Evolutionary conservation across 2,888 invertebrate species (phyloP).

Genomic region (Lasioglossum malachurum): DNA sequence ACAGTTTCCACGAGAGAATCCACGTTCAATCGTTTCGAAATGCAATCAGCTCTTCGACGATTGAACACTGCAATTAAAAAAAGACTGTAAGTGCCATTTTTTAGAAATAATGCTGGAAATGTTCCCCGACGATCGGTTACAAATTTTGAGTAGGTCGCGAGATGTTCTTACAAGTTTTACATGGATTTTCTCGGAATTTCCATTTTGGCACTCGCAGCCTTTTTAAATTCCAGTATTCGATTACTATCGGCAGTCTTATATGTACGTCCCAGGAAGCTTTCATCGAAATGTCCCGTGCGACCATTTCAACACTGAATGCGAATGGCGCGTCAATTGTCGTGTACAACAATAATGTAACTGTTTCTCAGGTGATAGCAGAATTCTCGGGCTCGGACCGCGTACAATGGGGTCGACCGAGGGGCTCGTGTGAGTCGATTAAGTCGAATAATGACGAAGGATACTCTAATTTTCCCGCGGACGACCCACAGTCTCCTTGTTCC

Average conservation of each 20-base stretch:
- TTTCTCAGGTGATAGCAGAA: not conserved
- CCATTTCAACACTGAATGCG: not conserved
- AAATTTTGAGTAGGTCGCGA: too few species aligned
- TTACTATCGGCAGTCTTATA: too few species aligned
- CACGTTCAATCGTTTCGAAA: not conserved
- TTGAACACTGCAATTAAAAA: too few species aligned
- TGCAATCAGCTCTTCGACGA: not conserved
- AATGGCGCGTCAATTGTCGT: not conserved
- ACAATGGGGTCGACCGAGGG: not conserved
- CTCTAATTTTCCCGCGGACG: not conserved
- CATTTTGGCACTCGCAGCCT: too few species aligned
- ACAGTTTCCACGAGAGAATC: too few species aligned
- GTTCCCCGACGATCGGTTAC: too few species aligned
- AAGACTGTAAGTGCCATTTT: too few species aligned
- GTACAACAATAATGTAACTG: not conserved
- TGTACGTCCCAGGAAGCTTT: not conserved
- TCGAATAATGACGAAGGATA: not conserved
- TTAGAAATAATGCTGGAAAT: too few species aligned
- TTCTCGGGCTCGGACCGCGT: not conserved
- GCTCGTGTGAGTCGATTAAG: constrained; percentile 2
- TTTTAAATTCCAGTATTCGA: too few species aligned
- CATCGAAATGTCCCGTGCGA: not conserved
- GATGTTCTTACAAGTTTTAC: too few species aligned
- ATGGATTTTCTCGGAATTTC: too few species aligned
- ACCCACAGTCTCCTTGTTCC: not conserved